These are phyloP conservation scores for Phorcus lineatus DNA, from an alignment of 2,888 invertebrate species.

Conservation along the genomic window DNA sequence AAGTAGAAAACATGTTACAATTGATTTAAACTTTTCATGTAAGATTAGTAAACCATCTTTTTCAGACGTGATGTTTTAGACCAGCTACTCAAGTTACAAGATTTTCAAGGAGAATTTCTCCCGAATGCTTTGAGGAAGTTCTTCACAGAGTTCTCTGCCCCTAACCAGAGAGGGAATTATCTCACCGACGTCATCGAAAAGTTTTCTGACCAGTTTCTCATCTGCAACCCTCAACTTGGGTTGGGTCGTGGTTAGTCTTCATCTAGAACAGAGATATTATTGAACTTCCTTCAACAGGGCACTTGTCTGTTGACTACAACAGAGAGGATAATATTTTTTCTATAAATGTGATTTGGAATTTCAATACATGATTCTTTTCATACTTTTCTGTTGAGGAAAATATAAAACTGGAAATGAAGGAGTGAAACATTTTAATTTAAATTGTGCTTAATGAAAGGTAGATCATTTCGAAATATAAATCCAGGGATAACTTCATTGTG, in stretches of 20 bases:
- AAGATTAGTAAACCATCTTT: background rate
- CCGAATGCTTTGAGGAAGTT: slow-evolving; percentile 77
- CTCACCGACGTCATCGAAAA: slow-evolving; percentile 76
- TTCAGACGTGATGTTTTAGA: slow-evolving; percentile 73
- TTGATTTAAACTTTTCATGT: no score
- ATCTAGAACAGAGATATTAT: background rate
- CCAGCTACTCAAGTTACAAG: slow-evolving; percentile 75
- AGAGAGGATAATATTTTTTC: no score
- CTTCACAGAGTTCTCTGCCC: slow-evolving; percentile 76
- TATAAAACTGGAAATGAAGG: no score
- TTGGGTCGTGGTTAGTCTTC: slow-evolving; percentile 73
- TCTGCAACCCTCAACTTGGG: slow-evolving; percentile 76
- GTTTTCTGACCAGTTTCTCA: slow-evolving; percentile 76
- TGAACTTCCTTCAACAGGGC: background rate
- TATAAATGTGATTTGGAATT: no score
- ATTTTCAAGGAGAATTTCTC: slow-evolving; percentile 76
- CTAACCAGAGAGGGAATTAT: slow-evolving; percentile 75
- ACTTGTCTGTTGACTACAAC: background rate
- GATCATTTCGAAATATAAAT: no score
- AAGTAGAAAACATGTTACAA: no score
- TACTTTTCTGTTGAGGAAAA: background rate
- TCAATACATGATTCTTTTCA: background rate
- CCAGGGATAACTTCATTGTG: no score
- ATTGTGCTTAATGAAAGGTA: no score
- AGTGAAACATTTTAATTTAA: no score